Base-by-base conservation (phyloP, 2,113 vertebrate genomes). In the Apaloderma vittatum region DNA sequence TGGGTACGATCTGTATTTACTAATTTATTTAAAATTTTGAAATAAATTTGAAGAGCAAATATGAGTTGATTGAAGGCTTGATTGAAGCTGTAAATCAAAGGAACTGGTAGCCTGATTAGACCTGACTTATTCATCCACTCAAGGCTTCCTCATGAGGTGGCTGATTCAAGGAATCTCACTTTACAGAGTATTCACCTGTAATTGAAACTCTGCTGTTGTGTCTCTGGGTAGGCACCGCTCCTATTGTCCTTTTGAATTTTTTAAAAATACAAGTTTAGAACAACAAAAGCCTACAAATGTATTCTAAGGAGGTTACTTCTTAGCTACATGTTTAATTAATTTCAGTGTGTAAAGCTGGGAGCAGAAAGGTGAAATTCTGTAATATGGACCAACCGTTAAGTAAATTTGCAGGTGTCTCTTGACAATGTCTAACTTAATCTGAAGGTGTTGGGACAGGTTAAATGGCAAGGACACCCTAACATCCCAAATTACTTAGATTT, bases 21-120 rank as follows among this genome's bases (percentile, higher is more conserved):
- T 59, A 94, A 73, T 78, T 61, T 94, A 92, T 79, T 94, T 54
- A 49, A 94, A 66, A 11, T 68, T 81, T 91, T 83, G 22, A 71
- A 96, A 97, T 96, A 93, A 95, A 96, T 77, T 86, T 62, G 55
- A 94, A 86, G 81, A 91, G 40, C 54, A 84, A 81, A 90, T 75
- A 54, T 63, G 91, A 93, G 90, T 32, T 84, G 94, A 92, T 24
- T 68, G 59, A 84, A 93, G 49, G 43, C 43, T 89, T 89, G 68
- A 74, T 75, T 87, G 81, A 92, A 96, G 67, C 58, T 70, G 36
- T 68, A 59, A 88, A 80, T 65, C 24, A 63, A 48, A 76, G 48
- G 67, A 95, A 89, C 26, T 71, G 43, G n/a, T 54, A 37, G 37
- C 75, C 15, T 57, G 57, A 61, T 49, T 65, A 90, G n/a, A 79